Evolutionary conservation across 2,113 vertebrate genomes (phyloP).

Genomic region (Dermatemys mawii): DNA sequence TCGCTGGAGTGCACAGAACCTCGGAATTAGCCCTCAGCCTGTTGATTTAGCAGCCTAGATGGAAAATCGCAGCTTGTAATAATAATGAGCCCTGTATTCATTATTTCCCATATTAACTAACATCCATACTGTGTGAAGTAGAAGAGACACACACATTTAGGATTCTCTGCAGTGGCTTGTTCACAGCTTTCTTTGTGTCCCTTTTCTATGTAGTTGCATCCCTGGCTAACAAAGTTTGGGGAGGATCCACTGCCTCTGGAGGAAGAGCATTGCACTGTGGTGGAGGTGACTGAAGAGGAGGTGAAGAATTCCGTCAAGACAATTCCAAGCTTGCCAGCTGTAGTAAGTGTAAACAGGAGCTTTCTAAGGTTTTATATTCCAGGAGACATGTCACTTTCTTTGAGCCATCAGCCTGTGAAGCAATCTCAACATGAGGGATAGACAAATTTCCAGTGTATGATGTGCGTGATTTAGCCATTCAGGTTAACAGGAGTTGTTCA

Average conservation of each 20-base stretch:
- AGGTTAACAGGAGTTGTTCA: accelerated
- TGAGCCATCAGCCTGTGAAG: background rate
- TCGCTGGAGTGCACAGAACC: background rate
- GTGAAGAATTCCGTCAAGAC: slow-evolving; percentile 96
- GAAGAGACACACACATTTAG: background rate
- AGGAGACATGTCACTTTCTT: background rate
- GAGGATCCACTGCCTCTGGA: slow-evolving; percentile 89
- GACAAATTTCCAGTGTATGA: background rate
- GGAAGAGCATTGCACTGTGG: slow-evolving; percentile 92
- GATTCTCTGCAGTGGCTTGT: background rate
- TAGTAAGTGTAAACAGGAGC: slow-evolving; percentile 80
- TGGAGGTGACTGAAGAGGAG: slow-evolving; percentile 98
- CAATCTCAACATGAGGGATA: background rate
- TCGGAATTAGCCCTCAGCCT: background rate
- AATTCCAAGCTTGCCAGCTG: slow-evolving; percentile 93
- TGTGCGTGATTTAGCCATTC: background rate
- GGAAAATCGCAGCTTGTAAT: background rate
- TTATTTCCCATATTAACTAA: accelerated
- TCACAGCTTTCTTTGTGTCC: background rate
- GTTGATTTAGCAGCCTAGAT: background rate
- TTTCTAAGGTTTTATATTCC: background rate
- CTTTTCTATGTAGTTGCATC: slow-evolving; percentile 80
- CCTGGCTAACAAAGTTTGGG: slow-evolving; percentile 89
- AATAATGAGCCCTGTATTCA: accelerated
- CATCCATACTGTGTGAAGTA: background rate